Evolutionary conservation across 2,113 vertebrate genomes (phyloP), one percentile per base, ranked within the genome.

Genomic region (Dasyurus viverrinus): DNA sequence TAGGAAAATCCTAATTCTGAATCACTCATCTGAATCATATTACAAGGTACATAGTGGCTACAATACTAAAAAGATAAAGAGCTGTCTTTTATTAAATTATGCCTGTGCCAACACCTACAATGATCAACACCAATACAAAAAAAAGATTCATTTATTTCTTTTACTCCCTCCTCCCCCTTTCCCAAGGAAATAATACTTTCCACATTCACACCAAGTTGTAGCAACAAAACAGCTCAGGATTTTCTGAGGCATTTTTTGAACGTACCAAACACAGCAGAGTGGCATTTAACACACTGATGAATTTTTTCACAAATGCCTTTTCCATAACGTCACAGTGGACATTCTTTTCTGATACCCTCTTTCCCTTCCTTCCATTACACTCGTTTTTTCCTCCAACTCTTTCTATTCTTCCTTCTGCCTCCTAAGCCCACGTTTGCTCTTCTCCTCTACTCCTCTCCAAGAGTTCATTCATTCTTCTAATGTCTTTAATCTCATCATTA

Each of bases 71-170:
- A 23, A 93, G 7, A 60, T 6, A 96, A 97, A 94, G 54, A 94
- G 60, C 2, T 93, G 54, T 57, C 90, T 90, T 52, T 52, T 95
- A 89, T 94, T 84, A 91, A 54, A 91, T 27, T 95, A 24, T 94
- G 92, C 42, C 84, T 93, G 53, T 10, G 52, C 92, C 36, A 84
- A 53, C 90, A 8, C 91, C 91, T 93, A 91, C 36, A 97, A 92
- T 94, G 84, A 94, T 36, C 46, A 93, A 84, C n/a, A 26, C 4
- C 89, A 91, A 90, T 95, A 92, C 95, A 92, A 92, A 95, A 93
- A 93, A 48, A 1, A 93, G 11, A 95, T 54, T 93, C 42, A 42
- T 42, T 84, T 8, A 19, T 76, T 76, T 76, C 60, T 76, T 76
- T 76, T 16, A 22, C 5, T 76, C n/a, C 36, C 36, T 76, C 36